phyloP scores from a whole-genome alignment of 2,888 invertebrate species.

The Papilio elwesi region DNA sequence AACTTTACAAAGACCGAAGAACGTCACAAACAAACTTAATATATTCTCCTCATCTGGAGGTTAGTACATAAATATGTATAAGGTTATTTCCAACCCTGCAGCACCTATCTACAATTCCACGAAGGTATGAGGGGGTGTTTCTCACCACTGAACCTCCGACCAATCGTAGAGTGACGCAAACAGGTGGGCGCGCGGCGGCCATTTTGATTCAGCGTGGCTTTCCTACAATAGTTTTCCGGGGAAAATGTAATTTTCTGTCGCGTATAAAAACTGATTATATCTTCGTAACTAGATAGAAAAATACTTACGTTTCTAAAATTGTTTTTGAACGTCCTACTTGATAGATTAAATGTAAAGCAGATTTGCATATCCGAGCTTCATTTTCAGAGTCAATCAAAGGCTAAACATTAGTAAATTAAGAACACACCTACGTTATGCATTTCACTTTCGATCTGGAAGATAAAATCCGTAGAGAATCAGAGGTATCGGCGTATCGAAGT shows the following conservation, averaged over 20 bases:
- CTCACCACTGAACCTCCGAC: slow-evolving; percentile 26
- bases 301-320: neutral
- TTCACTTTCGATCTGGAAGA: too few species aligned
- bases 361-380: neutral
- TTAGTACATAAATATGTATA: slow-evolving; percentile 37
- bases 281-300: neutral
- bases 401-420: too few species aligned
- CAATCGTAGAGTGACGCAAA: slow-evolving; percentile 42
- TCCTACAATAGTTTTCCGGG: slow-evolving; percentile 9
- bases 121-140: slow-evolving; percentile 39
- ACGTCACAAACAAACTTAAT: slow-evolving; percentile 26
- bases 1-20: neutral
- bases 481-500: too few species aligned
- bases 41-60: slow-evolving; percentile 31
- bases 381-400: neutral
- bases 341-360: neutral
- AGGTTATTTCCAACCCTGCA: slow-evolving; percentile 36
- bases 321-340: neutral
- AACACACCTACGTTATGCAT: too few species aligned
- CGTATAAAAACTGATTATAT: neutral
- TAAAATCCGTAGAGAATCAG: too few species aligned
- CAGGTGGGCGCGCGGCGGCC: slow-evolving; percentile 53
- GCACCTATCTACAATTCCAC: slow-evolving; percentile 35
- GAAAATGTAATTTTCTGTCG: slow-evolving; percentile 14
- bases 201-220: slow-evolving; percentile 42